phyloP scores from a whole-genome alignment of 2,797 vertebrate species.

The Morelia viridis region DNA sequence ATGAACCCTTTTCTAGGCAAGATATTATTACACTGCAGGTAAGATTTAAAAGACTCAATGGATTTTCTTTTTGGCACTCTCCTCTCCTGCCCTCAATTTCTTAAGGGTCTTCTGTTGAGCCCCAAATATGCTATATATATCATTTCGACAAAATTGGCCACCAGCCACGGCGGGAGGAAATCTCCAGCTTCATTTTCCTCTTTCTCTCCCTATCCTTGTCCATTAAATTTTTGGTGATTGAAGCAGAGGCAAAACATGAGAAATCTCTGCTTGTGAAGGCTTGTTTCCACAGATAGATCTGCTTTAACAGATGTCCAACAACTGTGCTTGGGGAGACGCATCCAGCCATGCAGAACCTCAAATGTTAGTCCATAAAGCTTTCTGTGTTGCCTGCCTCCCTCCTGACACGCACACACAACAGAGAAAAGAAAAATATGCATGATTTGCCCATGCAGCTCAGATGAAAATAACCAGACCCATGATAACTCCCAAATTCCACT shows the following conservation, averaged over 20 bases:
- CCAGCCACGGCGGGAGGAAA: background rate
- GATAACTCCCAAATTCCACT: no score
- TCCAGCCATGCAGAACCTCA: no score
- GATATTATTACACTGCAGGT: slow-evolving; percentile 94
- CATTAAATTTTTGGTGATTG: background rate
- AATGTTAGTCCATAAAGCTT: background rate
- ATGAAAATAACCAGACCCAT: background rate
- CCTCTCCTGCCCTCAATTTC: background rate
- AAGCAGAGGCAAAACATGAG: background rate
- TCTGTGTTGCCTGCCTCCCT: background rate
- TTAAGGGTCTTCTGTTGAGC: background rate
- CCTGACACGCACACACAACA: background rate
- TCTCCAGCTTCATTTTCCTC: background rate
- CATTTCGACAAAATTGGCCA: background rate
- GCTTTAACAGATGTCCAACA: no score
- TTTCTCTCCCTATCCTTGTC: background rate
- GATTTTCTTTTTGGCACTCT: background rate
- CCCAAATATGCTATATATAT: background rate
- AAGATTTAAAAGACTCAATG: background rate
- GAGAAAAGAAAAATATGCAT: background rate
- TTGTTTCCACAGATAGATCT: background rate
- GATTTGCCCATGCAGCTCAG: background rate
- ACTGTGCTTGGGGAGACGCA: no score
- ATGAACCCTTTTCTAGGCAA: slow-evolving; percentile 89
- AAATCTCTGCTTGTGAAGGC: background rate